These are phyloP conservation scores for Troides helena DNA, from an alignment of 2,888 invertebrate genomes.

Conservation along the genomic window DNA sequence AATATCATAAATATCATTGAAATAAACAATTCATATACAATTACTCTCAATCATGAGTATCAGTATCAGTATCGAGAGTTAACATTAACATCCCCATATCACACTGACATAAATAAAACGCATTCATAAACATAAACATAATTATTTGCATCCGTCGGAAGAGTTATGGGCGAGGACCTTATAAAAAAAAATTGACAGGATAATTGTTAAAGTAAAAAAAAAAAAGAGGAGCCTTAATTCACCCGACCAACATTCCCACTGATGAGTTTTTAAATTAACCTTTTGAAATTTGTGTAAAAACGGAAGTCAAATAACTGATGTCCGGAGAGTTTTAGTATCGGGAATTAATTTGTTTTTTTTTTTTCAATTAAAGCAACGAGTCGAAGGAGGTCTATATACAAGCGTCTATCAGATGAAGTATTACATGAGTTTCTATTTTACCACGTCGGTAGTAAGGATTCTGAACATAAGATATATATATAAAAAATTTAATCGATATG, in stretches of 20 bases:
- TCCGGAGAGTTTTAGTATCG: slow-evolving; percentile 30
- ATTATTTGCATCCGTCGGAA: neutral
- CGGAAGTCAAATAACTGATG: slow-evolving; percentile 44
- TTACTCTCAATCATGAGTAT: too few relatives aligned
- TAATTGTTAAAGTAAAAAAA: neutral
- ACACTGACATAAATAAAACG: neutral
- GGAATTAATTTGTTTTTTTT: too few relatives aligned
- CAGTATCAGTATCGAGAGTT: too few relatives aligned
- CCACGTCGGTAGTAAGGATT: too few relatives aligned
- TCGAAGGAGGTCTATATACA: too few relatives aligned
- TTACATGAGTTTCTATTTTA: too few relatives aligned
- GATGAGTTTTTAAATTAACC: slow-evolving; percentile 31
- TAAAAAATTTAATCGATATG: too few relatives aligned
- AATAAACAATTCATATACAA: too few relatives aligned
- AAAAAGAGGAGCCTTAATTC: slow-evolving; percentile 12
- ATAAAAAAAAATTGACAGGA: slow-evolving; percentile 5
- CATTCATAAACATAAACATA: neutral
- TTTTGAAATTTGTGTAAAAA: slow-evolving; percentile 43
- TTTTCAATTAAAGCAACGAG: too few relatives aligned
- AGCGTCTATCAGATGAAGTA: too few relatives aligned
- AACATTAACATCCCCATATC: neutral
- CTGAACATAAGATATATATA: too few relatives aligned
- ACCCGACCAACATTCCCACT: slow-evolving; percentile 28
- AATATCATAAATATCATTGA: too few relatives aligned
- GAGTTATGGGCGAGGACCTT: neutral